Percentiles rank a stretch among this genome's conserved stretches.
phyloP scores from a whole-genome alignment of 1,140 invertebrate genomes.

The Saxidomus purpurata region DNA sequence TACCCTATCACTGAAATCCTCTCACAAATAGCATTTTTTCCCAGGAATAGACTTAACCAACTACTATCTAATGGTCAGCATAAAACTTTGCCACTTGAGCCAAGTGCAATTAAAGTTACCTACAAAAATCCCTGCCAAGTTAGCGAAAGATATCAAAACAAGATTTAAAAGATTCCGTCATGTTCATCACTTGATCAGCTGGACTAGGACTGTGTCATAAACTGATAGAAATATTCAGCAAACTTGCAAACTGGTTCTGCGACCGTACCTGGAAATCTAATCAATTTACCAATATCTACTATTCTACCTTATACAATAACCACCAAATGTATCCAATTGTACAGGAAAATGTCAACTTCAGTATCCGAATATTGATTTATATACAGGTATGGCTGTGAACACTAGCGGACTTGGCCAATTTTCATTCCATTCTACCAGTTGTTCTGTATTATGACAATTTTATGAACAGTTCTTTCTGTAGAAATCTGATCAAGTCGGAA shows the following conservation, averaged over 20 bases:
- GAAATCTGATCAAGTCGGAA: neutral
- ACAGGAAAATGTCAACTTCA: neutral
- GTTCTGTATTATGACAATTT: neutral
- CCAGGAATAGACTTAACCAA: neutral
- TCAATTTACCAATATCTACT: slow-evolving; percentile 50
- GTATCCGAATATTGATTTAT: slow-evolving; percentile 28
- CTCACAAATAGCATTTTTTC: slow-evolving; percentile 7
- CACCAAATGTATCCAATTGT: slow-evolving; percentile 26
- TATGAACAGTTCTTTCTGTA: neutral
- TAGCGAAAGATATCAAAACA: neutral
- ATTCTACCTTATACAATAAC: slow-evolving; percentile 40
- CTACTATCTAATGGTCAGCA: neutral
- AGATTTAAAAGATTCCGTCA: neutral
- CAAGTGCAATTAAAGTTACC: neutral
- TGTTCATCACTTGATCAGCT: neutral
- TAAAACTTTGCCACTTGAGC: neutral
- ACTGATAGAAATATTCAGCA: neutral
- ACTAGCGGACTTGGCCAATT: neutral
- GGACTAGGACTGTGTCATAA: neutral
- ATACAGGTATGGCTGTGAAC: neutral
- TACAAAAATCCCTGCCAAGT: neutral
- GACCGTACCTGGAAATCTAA: slow-evolving; percentile 27
- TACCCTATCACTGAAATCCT: neutral
- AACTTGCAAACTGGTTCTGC: neutral
- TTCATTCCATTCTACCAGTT: neutral